A percentile compares a stretch with the other conserved stretches of the same genome.
phyloP scores from a whole-genome alignment of 2,888 invertebrate species.

The Drosophila kanekoi region DNA sequence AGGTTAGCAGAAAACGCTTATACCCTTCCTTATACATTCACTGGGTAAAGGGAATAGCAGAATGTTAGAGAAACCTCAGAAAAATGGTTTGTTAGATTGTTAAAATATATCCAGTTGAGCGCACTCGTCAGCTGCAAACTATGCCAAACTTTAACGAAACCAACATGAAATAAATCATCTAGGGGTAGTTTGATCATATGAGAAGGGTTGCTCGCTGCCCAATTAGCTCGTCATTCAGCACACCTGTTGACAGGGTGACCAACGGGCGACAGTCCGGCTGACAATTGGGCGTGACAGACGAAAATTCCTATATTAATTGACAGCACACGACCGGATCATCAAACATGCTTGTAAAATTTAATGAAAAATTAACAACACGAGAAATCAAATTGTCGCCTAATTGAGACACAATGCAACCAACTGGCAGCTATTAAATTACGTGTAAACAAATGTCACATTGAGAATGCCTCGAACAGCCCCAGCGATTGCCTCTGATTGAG shows the following conservation, averaged over 20 bases:
- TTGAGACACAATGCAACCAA: slow-evolving; percentile 74
- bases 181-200: slow-evolving; percentile 4
- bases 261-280: slow-evolving; percentile 2
- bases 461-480: slow-evolving; percentile 18
- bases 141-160: neutral
- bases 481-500: slow-evolving; percentile 29
- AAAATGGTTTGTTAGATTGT: slow-evolving; percentile 49
- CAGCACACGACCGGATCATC: slow-evolving; percentile 68
- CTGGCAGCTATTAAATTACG: slow-evolving; percentile 72
- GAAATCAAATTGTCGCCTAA: slow-evolving; percentile 81
- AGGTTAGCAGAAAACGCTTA: too few species aligned
- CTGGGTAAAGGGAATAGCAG: neutral
- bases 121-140: slow-evolving; percentile 36
- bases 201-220: slow-evolving; percentile 44
- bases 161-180: neutral
- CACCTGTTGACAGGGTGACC: slow-evolving; percentile 69
- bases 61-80: slow-evolving; percentile 9
- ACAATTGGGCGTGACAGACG: slow-evolving; percentile 52
- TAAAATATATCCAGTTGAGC: slow-evolving; percentile 79
- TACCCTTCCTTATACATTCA: neutral
- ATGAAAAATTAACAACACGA: slow-evolving; percentile 78
- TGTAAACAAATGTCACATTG: slow-evolving; percentile 55
- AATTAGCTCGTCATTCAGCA: slow-evolving; percentile 32
- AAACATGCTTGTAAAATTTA: slow-evolving; percentile 57
- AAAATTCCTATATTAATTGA: slow-evolving; percentile 80